Evolutionary conservation across 2,113 vertebrate genomes (phyloP), one percentile per base, ranked within the genome.

Genomic region (Lepisosteus oculatus): DNA sequence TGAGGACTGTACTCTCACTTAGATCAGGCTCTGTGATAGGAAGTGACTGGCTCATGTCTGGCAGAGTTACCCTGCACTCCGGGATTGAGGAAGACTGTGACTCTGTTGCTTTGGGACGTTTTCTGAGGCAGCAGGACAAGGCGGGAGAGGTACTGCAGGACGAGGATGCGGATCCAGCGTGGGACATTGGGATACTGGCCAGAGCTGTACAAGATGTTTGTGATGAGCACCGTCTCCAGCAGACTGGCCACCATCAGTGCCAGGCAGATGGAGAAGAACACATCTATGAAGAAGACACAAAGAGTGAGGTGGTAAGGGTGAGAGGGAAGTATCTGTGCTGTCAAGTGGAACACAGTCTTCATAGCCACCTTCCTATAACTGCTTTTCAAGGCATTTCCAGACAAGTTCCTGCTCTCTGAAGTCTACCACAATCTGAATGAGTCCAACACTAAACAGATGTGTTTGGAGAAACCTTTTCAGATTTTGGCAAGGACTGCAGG

Each of bases 201-300:
- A 0, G 85, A 74, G 45, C 67, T 56, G 47, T 68, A 78, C 15
- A 87, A 66, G 61, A 90, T 75, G 54, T 88, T 87, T 74, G 88
- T 89, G 73, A 92, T 77, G 64, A 87, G 1, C 43, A 90, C 80
- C 0, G 88, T 91, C 78, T 91, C 88, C 68, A 88, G 72, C 0
- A 92, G 73, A 74, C 90, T 92, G 74, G 76, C 65, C 73, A 90
- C 87, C 89, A 85, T 92, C 65, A 92, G 77, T 69, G 85, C 64
- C 76, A 91, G 72, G 71, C 89, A 88, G 55, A 92, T 42, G 47
- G 83, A 81, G 74, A 90, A 85, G 59, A 88, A 92, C 0, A 89
- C 83, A 44, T 86, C 90, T 92, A 74, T 17, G 43, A 61, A 4
- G 14, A 44, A 56, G 42, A 3, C 45, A 6, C 8, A 3, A 6